Percentiles rank a stretch among this genome's conserved stretches.
These are phyloP conservation scores for Schizopygopsis malacanthus DNA, from an alignment of 2,797 vertebrate genomes.

Conservation along the genomic window DNA sequence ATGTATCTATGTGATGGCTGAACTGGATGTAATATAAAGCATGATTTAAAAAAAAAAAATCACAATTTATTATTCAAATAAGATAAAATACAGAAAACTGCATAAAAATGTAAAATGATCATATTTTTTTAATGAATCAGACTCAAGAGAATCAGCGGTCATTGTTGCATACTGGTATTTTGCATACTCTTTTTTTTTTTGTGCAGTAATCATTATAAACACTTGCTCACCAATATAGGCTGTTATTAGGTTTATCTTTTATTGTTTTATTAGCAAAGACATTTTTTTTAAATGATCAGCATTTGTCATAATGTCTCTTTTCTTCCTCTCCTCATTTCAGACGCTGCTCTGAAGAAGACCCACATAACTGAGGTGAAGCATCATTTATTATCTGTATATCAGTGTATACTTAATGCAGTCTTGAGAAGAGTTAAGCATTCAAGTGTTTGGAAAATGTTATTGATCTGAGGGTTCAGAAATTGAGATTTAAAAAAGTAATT, in stretches of 20 bases:
- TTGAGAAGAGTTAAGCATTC: not conserved
- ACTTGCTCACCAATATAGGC: not conserved
- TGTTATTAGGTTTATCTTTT: not conserved
- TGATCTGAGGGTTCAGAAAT: not conserved
- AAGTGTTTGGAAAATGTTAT: not conserved
- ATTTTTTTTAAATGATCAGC: not conserved
- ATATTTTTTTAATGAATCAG: not conserved
- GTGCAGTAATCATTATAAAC: not conserved
- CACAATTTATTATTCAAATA: too few relatives aligned
- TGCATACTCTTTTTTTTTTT: not conserved
- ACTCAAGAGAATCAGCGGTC: not conserved
- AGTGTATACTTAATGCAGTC: not conserved
- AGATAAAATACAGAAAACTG: not conserved
- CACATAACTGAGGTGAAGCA: conserved; percentile 60
- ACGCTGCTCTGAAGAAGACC: conserved; percentile 59
- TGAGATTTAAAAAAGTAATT: not conserved
- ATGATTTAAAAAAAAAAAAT: too few relatives aligned
- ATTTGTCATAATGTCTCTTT: not conserved
- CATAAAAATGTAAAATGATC: not conserved
- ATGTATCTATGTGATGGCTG: not conserved
- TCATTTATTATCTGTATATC: not conserved
- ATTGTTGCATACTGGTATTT: not conserved
- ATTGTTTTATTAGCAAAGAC: too few relatives aligned
- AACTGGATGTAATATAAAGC: not conserved
- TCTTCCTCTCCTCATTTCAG: conserved; percentile 53